These are phyloP conservation scores for Aphodius granarius DNA, from an alignment of 2,888 invertebrate species.

Conservation along the genomic window DNA sequence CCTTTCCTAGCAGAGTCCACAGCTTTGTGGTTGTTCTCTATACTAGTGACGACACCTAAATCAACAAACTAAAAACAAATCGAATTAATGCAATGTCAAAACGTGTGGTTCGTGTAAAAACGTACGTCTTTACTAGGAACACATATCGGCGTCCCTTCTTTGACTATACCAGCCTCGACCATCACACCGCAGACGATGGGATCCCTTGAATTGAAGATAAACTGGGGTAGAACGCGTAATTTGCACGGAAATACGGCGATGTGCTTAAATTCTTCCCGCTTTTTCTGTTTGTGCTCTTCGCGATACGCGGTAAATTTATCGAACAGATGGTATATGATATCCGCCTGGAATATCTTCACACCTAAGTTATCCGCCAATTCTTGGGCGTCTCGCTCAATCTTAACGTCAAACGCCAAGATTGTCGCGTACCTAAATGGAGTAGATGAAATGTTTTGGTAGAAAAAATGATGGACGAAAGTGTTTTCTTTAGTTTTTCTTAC, in stretches of 20 bases:
- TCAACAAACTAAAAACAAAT: constrained; percentile 81
- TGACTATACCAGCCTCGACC: constrained; percentile 93
- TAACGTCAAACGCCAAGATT: constrained; percentile 99
- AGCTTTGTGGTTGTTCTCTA: constrained; percentile 94
- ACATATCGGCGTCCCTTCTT: constrained; percentile 96
- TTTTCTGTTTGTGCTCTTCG: constrained; percentile 87
- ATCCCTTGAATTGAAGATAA: constrained; percentile 97
- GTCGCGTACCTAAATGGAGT: constrained; percentile 77
- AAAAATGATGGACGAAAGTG: not conserved
- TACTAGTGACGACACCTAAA: constrained; percentile 91
- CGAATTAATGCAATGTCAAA: too few relatives aligned
- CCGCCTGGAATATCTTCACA: constrained; percentile 96
- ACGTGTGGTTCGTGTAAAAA: constrained; percentile 17
- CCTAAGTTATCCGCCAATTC: constrained; percentile 93
- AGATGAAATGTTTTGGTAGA: too few relatives aligned
- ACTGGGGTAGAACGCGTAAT: constrained; percentile 80
- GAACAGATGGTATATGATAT: constrained; percentile 99
- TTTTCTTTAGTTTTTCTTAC: constrained; percentile 59
- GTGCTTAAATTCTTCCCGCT: constrained; percentile 93
- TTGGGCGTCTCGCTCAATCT: constrained; percentile 97
- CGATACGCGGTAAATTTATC: constrained; percentile 94
- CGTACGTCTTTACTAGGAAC: constrained; percentile 94
- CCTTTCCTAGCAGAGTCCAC: constrained; percentile 95
- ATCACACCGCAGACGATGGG: constrained; percentile 97
- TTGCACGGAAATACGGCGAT: constrained; percentile 99